Percentiles rank a stretch among this genome's conserved stretches.
Conservation (phyloP, 2,888 invertebrate species). For the Brachyptera putata region DNA sequence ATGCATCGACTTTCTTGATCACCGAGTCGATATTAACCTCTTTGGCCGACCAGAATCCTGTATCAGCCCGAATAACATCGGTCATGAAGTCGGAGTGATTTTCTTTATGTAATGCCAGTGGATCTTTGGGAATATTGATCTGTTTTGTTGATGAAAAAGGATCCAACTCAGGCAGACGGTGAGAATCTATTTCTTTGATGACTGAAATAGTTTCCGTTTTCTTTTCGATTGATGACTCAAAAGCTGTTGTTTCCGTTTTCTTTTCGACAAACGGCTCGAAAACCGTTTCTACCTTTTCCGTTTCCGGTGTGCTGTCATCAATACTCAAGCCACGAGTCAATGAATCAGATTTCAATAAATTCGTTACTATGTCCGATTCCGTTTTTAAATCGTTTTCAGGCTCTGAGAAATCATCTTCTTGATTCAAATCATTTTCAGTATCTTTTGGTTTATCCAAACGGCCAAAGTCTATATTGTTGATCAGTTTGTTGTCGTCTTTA, state of each 20-base stretch:
- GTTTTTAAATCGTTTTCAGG: conserved; percentile 36
- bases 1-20: conserved; percentile 70
- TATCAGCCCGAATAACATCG: conserved; percentile 45
- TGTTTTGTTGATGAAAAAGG: conserved; percentile 20
- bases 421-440: background rate
- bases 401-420: conserved; percentile 35
- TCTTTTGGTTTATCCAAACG: background rate
- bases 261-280: conserved; percentile 33
- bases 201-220: conserved; percentile 39
- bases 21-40: conserved; percentile 77
- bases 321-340: conserved; percentile 28
- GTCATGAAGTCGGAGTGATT: conserved; percentile 10
- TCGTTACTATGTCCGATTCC: conserved; percentile 34
- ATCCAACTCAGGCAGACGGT: conserved; percentile 7
- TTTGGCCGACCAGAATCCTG: conserved; percentile 73
- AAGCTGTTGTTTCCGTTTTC: conserved; percentile 37
- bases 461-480: conserved; percentile 13
- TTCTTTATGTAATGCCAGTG: background rate
- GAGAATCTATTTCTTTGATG: conserved; percentile 41
- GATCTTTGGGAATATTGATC: background rate
- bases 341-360: conserved; percentile 31
- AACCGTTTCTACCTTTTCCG: conserved; percentile 30
- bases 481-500: conserved; percentile 7
- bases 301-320: conserved; percentile 21
- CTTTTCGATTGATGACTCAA: conserved; percentile 32